These are phyloP conservation scores for Helogale parvula DNA, from an alignment of 2,113 vertebrate species.

Conservation along the genomic window DNA sequence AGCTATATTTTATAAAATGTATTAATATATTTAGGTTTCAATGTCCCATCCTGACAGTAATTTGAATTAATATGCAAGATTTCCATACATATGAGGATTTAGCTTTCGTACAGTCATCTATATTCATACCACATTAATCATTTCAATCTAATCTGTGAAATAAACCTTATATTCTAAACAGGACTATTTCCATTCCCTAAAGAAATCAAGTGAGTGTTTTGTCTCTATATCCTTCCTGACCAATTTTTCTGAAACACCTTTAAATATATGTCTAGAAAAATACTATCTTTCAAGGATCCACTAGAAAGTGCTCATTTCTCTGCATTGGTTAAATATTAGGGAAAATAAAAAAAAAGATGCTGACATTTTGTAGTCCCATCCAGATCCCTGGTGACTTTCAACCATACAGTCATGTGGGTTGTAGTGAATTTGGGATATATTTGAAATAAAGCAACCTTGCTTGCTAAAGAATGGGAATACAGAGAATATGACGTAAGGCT, in stretches of 20 bases:
- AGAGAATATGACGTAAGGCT: not conserved
- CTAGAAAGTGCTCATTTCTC: not conserved
- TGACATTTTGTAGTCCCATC: not conserved
- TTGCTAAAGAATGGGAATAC: not conserved
- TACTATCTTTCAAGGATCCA: not conserved
- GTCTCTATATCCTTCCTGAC: not conserved
- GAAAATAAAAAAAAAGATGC: not conserved
- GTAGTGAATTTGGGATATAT: not conserved
- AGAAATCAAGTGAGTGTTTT: not conserved
- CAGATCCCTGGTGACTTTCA: not conserved
- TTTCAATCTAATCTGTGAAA: not conserved
- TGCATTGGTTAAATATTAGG: not conserved
- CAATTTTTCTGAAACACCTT: not conserved
- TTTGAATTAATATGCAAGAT: slow-evolving; percentile 28
- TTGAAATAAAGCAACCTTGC: not conserved
- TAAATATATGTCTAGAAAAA: slow-evolving; percentile 1
- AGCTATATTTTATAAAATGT: not conserved
- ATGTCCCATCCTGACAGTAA: not conserved
- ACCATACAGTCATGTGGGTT: not conserved
- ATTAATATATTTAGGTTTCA: not conserved
- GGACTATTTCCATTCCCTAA: not conserved
- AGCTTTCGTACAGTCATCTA: not conserved
- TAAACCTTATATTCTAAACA: not conserved
- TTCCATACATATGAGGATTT: not conserved
- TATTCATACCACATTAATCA: not conserved